Evolutionary conservation across 2,888 invertebrate genomes (phyloP).

Genomic region (Phalera bucephala): DNA sequence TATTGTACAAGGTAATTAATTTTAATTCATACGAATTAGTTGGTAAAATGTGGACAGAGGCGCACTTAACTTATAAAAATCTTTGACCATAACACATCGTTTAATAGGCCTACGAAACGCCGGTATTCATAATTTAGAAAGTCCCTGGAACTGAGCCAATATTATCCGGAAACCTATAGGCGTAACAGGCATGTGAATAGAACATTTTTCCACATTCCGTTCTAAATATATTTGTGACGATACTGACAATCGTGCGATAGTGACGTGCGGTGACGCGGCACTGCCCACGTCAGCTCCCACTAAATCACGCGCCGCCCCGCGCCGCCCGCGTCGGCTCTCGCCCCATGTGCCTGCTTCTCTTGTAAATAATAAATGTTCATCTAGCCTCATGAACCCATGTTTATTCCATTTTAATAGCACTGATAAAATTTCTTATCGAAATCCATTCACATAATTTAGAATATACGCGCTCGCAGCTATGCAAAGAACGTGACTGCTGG

Average conservation of each 20-base stretch:
- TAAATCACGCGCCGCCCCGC: slow-evolving; percentile 58
- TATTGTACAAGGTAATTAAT: neutral
- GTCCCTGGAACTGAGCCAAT: slow-evolving; percentile 55
- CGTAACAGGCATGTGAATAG: slow-evolving; percentile 45
- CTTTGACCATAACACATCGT: slow-evolving; percentile 11
- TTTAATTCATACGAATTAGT: neutral
- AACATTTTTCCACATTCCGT: slow-evolving; percentile 64
- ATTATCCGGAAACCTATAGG: slow-evolving; percentile 64
- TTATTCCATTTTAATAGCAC: too few species aligned
- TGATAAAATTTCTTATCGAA: too few species aligned
- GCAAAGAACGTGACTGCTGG: too few species aligned
- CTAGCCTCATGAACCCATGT: too few species aligned
- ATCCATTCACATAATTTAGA: too few species aligned
- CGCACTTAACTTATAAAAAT: slow-evolving; percentile 5
- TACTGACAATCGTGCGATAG: slow-evolving; percentile 34
- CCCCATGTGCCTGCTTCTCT: neutral
- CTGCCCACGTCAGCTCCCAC: slow-evolving; percentile 64
- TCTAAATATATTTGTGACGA: slow-evolving; percentile 76
- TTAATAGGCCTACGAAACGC: slow-evolving; percentile 19
- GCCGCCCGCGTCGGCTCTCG: neutral
- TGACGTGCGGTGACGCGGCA: slow-evolving; percentile 68
- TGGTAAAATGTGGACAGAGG: neutral
- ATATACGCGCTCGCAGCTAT: too few species aligned
- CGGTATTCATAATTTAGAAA: slow-evolving; percentile 38
- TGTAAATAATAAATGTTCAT: too few species aligned